phyloP scores from a whole-genome alignment of 2,113 vertebrate genomes.

The Phalacrocorax aristotelis region DNA sequence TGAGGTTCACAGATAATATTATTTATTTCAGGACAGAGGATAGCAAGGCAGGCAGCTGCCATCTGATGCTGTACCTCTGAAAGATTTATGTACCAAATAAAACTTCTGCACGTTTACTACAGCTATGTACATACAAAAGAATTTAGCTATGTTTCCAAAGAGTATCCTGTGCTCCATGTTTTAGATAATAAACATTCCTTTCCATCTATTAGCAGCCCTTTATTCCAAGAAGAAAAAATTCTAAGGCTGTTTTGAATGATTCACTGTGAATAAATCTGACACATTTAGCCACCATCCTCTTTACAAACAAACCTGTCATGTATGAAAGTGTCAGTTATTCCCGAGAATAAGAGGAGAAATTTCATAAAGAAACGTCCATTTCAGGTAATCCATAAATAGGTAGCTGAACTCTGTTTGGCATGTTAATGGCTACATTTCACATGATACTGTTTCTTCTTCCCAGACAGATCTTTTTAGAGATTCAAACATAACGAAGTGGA shows the following conservation, averaged over 20 bases:
- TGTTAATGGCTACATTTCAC: neutral
- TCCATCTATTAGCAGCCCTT: neutral
- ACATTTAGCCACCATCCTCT: neutral
- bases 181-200: neutral
- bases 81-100: neutral
- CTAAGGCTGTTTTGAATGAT: neutral
- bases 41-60: neutral
- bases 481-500: neutral
- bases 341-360: neutral
- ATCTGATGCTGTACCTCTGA: neutral
- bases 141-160: neutral
- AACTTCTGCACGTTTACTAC: neutral
- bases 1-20: neutral
- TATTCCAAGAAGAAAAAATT: neutral
- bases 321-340: neutral
- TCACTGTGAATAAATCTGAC: neutral
- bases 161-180: neutral
- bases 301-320: neutral
- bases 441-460: neutral
- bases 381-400: neutral
- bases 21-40: neutral
- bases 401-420: neutral
- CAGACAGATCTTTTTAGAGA: neutral
- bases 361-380: neutral
- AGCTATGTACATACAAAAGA: neutral